Evolutionary conservation across 2,113 vertebrate genomes (phyloP), one percentile per base, ranked within the genome.

Genomic region (Nipponia nippon): DNA sequence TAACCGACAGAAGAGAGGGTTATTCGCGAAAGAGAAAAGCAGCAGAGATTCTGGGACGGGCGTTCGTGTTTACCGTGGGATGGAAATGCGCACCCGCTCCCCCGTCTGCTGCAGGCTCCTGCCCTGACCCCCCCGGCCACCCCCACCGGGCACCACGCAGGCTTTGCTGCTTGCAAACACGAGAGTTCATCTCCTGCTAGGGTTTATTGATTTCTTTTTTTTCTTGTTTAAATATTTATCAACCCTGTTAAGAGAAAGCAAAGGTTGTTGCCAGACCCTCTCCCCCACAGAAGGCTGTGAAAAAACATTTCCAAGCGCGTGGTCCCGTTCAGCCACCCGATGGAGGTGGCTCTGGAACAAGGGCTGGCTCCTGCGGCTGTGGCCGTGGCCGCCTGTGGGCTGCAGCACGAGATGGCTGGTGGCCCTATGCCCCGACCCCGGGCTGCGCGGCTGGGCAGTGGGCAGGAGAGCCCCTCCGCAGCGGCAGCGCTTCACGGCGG

Each of bases 141-240:
- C 55, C 44, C 46, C 47, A 13, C 1, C 5, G 2, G 14, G 49
- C 63, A 32, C 40, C 20, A 0, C 1, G 0, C 61, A 7, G 13
- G 9, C 9, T 32, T 20, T 23, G 70, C 70, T 21, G 3, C 71
- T 22, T 25, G 49, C 38, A 11, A 18, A 7, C 1, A 2, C 46
- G 19, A 14, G 38, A 53, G 23, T 13, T 62, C 87, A 9, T 4
- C 56, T 73, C 81, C 85, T 29, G 16, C 34, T 2, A 9, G 4
- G 38, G 29, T 13, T 10, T 17, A 83, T 23, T 0, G 3, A 50
- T 50, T 66, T 16, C 2, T 32, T 36, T 11, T 25, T 34, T 34
- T 18, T 29, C 32, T 38, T 21, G 4, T 67, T 90, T 49, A 72
- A 90, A 72, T 77, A 58, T 90, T 76, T 44, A 42, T 76, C 27